phyloP scores from a whole-genome alignment of 2,113 vertebrate species.

The Anas platyrhynchos region DNA sequence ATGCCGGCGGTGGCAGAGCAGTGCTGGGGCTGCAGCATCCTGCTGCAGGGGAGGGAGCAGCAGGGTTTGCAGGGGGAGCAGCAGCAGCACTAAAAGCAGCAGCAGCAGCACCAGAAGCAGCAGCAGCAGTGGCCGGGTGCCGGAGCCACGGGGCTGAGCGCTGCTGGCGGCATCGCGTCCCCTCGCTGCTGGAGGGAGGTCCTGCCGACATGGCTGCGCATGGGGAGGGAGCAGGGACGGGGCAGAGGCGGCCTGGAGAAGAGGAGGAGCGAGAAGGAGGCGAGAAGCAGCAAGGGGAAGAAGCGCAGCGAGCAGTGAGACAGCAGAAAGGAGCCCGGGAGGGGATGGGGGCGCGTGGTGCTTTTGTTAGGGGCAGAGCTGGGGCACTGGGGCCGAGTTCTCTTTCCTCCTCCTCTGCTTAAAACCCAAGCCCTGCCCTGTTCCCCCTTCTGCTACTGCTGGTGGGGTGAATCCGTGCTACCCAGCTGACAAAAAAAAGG shows the following conservation, averaged over 20 bases:
- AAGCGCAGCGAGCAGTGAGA: not conserved
- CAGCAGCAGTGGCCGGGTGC: not conserved
- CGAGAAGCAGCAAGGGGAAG: rapidly evolving
- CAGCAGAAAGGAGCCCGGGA: not conserved
- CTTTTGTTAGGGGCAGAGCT: not conserved
- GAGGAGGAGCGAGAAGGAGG: not conserved
- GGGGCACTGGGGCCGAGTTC: not conserved
- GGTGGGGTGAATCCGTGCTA: not conserved
- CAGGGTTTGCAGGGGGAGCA: not conserved
- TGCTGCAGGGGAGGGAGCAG: not conserved
- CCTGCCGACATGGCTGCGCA: not conserved
- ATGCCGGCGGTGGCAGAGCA: not conserved
- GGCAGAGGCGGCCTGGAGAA: not conserved
- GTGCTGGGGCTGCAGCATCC: not conserved
- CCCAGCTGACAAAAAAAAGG: rapidly evolving
- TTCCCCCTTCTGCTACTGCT: not conserved
- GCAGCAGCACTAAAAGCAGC: not conserved
- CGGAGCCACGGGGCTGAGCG: not conserved
- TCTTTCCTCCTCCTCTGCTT: not conserved
- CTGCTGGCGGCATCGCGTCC: too few species aligned
- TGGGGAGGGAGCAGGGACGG: not conserved
- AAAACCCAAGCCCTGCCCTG: not conserved
- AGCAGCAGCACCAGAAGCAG: not conserved
- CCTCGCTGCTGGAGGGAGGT: too few species aligned
- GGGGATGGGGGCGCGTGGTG: not conserved